phyloP scores from a whole-genome alignment of 2,113 vertebrate species.

The Bolborhynchus lineola region DNA sequence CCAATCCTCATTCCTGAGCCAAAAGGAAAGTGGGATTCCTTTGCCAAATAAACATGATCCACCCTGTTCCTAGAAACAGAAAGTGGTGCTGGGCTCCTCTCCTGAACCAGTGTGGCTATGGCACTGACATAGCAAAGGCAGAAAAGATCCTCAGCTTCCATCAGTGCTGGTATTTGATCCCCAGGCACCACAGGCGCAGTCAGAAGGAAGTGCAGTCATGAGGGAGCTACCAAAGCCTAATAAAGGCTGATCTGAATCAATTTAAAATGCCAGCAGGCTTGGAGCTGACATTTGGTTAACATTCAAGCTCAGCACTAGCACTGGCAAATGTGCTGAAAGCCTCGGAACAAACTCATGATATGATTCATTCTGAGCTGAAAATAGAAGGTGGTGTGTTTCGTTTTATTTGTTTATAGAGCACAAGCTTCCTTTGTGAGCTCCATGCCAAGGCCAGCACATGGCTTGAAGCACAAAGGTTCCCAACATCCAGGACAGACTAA shows the following conservation, averaged over 20 bases:
- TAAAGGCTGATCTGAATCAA: neutral
- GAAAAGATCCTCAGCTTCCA: neutral
- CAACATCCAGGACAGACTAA: neutral
- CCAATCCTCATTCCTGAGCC: neutral
- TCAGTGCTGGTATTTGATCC: neutral
- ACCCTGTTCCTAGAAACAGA: constrained; percentile 9
- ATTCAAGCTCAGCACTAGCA: constrained; percentile 12
- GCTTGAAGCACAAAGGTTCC: neutral
- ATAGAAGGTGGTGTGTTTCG: neutral
- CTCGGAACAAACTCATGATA: constrained; percentile 6
- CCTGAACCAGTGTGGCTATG: neutral
- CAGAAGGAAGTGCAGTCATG: neutral
- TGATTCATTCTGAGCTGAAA: constrained; percentile 30
- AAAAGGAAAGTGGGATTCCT: neutral
- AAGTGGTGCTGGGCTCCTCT: neutral
- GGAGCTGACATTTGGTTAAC: constrained; percentile 24
- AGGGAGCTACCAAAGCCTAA: neutral
- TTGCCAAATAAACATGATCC: neutral
- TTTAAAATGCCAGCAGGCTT: neutral
- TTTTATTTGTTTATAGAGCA: neutral
- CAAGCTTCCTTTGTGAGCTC: neutral
- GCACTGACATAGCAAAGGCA: neutral
- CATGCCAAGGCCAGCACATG: neutral
- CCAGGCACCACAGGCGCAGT: neutral
- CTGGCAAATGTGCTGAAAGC: neutral